Evolutionary conservation across 2,888 invertebrate genomes (phyloP).

Genomic region (Meganola albula): DNA sequence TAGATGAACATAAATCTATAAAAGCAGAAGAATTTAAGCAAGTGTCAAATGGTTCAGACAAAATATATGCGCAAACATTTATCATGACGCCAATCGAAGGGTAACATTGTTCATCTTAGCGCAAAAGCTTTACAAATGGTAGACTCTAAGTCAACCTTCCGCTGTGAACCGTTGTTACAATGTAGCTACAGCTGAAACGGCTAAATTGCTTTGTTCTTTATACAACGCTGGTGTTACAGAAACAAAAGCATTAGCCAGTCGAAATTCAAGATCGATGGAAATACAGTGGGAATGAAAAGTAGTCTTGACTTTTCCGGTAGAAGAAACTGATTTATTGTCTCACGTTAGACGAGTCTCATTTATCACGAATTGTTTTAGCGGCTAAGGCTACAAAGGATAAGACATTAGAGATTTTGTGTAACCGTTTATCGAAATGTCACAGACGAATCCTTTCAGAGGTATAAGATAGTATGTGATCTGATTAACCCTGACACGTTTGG

Average conservation of each 20-base stretch:
- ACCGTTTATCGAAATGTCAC: constrained; percentile 52
- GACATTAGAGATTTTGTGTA: constrained; percentile 45
- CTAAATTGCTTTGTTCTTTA: constrained; percentile 26
- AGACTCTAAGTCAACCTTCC: constrained; percentile 41
- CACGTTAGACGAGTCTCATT: constrained; percentile 57
- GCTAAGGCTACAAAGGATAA: constrained; percentile 52
- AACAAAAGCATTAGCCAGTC: constrained; percentile 20
- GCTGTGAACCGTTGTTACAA: constrained; percentile 34
- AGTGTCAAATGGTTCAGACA: too few relatives aligned
- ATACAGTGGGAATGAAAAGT: constrained; percentile 30
- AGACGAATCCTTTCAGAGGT: constrained; percentile 48
- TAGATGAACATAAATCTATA: too few relatives aligned
- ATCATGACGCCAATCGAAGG: constrained; percentile 29
- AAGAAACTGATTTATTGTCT: constrained; percentile 55
- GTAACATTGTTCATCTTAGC: constrained; percentile 39
- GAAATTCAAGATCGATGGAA: constrained; percentile 34
- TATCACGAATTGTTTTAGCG: constrained; percentile 59
- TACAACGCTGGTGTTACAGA: constrained; percentile 25
- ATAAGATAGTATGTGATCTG: constrained; percentile 23
- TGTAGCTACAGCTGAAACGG: constrained; percentile 24
- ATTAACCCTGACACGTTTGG: constrained; percentile 15
- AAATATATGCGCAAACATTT: constrained; percentile 28
- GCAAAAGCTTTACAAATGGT: constrained; percentile 45
- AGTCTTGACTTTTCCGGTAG: constrained; percentile 36
- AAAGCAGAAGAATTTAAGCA: too few relatives aligned